A percentile compares a stretch with the other conserved stretches of the same genome.
Evolutionary conservation across 2,113 vertebrate genomes (phyloP).

Genomic region (Vireo altiloquus): DNA sequence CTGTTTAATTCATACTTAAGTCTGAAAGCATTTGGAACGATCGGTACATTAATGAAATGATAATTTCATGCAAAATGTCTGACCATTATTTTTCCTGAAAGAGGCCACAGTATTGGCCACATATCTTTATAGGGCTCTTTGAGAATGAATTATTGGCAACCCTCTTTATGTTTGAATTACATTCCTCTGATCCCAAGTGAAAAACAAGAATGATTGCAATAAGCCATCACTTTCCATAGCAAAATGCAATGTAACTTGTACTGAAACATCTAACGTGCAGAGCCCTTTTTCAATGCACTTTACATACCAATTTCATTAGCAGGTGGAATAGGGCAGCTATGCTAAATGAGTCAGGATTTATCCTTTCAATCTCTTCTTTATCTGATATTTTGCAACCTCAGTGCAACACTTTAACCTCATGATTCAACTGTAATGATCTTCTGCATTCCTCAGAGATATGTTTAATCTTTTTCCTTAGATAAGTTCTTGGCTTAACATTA

Average conservation of each 20-base stretch:
- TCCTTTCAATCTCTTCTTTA: neutral
- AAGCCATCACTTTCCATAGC: constrained; percentile 39
- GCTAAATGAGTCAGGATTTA: constrained; percentile 51
- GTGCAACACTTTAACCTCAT: constrained; percentile 54
- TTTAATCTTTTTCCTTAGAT: constrained; percentile 54
- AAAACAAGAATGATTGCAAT: constrained; percentile 54
- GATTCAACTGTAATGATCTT: constrained; percentile 49
- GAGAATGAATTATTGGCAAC: constrained; percentile 34
- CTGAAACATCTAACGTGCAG: neutral
- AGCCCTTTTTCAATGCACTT: constrained; percentile 1
- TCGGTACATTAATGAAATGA: constrained; percentile 53
- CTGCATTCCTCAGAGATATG: constrained; percentile 42
- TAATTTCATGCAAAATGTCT: constrained; percentile 56
- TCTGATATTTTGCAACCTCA: constrained; percentile 17
- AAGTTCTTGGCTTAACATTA: constrained; percentile 41
- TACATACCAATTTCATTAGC: constrained; percentile 43
- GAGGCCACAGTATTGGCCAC: constrained; percentile 3
- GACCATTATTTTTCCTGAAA: constrained; percentile 39
- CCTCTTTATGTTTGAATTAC: constrained; percentile 45
- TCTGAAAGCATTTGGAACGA: constrained; percentile 55
- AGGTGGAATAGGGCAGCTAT: constrained; percentile 16
- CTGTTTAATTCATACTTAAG: constrained; percentile 53
- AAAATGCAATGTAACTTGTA: neutral
- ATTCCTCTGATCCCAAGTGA: constrained; percentile 29
- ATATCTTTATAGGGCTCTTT: constrained; percentile 36